Base-by-base conservation (phyloP, 2,113 vertebrate genomes). In the Tretioscincus oriximinensis region DNA sequence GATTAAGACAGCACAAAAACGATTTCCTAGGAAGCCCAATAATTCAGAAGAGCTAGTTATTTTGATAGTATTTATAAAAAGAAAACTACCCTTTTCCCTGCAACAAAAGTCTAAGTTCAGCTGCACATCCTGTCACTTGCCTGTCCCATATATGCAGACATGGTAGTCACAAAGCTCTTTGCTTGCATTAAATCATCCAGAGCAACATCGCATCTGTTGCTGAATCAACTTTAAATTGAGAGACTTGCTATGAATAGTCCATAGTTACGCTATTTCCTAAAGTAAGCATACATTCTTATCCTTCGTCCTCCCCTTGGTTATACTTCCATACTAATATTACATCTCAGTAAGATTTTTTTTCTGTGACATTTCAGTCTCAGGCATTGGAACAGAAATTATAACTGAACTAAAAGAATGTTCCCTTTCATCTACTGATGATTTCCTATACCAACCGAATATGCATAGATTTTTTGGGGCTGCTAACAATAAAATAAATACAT, bases 1-100 rank as follows among this genome's bases (percentile, higher is more conserved):
- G 14, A 29, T 18, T 63, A 72, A 84, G 76, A 0, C 47, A 14
- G 47, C 16, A 61, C 2, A 21, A 1, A 3, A 29, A 0, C 0
- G 47, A 76, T 21, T 7, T 74, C 84, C 75, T 47, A 67, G 20
- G 77, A 65, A 81, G 29, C 35, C 41, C 12, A 65, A 3, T n/a
- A 45, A 12, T 0, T 0, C 51, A 21, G 41, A 45, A 21, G 2
- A 0, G 31, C 31, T 60, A 6, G 21, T 14, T 3, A 67, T 11
- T 35, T 26, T 5, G 49, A 4, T 63, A 47, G 29, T 1, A 24
- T 22, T 3, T 69, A 63, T 66, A 63, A 72, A 70, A 14, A 10
- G 9, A 8, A 29, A 63, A 49, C 51, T 9, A 54, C 0, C 26
- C 1, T 7, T 41, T 12, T 20, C 2, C 4, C 3, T 24, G 0